These are phyloP conservation scores for Mermis nigrescens DNA, from an alignment of 2,888 invertebrate genomes.

Conservation along the genomic window DNA sequence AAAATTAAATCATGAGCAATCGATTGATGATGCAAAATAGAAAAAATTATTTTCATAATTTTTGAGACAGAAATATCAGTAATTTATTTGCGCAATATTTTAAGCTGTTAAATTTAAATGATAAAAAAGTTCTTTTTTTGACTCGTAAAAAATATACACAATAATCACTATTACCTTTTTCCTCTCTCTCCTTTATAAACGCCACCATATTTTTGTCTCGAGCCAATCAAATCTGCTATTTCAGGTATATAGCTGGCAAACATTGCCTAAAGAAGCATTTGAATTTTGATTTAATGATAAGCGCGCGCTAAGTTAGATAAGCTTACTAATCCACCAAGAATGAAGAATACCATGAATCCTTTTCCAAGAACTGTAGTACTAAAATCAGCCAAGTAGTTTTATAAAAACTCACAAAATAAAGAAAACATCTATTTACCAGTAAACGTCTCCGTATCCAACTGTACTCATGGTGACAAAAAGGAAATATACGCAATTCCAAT, in stretches of 20 bases:
- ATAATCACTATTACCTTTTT: slow-evolving; percentile 80
- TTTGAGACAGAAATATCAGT: too few relatives aligned
- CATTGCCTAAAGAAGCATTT: slow-evolving; percentile 57
- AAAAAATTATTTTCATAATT: not conserved
- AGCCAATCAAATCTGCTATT: slow-evolving; percentile 98
- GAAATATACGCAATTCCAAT: slow-evolving; percentile 98
- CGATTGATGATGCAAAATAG: not conserved
- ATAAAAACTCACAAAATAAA: not conserved
- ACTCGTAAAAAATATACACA: too few relatives aligned
- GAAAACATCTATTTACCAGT: not conserved
- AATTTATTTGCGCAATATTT: too few relatives aligned
- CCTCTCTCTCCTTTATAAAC: slow-evolving; percentile 99
- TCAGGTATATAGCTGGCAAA: slow-evolving; percentile 99
- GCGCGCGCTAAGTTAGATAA: not conserved
- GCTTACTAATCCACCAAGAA: slow-evolving; percentile 64
- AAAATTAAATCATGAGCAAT: too few relatives aligned
- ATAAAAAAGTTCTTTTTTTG: too few relatives aligned
- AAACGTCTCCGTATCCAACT: slow-evolving; percentile 39
- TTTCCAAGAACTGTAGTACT: slow-evolving; percentile 93
- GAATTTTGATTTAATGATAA: not conserved
- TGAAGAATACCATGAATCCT: slow-evolving; percentile 98
- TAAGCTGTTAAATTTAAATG: too few relatives aligned
- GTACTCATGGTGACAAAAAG: slow-evolving; percentile 98
- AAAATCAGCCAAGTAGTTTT: slow-evolving; percentile 42
- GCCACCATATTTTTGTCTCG: slow-evolving; percentile 98